phyloP scores from a whole-genome alignment of 2,113 vertebrate species.

The Rhipidura dahli region DNA sequence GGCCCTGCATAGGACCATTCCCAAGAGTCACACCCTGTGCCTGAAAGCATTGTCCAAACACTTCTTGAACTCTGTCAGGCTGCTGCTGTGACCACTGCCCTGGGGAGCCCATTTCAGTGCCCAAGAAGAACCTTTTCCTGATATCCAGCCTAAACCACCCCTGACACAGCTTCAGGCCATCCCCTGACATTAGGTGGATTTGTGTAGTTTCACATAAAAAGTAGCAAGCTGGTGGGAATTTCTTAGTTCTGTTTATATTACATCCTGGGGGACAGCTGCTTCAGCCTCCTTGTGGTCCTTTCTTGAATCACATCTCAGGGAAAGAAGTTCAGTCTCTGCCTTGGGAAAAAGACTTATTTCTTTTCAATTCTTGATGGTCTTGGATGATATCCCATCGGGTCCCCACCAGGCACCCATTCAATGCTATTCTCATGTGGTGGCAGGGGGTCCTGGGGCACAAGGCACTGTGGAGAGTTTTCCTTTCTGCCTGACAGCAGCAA shows the following conservation, averaged over 20 bases:
- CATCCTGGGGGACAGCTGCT: background rate
- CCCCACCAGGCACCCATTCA: background rate
- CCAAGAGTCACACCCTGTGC: background rate
- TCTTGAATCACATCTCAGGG: background rate
- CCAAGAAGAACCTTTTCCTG: background rate
- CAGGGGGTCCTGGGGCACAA: fast-evolving
- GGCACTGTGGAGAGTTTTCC: background rate
- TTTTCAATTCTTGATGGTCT: background rate
- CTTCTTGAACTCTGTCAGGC: background rate
- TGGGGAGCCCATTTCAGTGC: no score
- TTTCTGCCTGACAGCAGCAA: background rate
- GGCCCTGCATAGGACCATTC: background rate
- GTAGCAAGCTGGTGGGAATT: background rate
- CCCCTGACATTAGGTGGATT: background rate
- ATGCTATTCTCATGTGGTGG: background rate
- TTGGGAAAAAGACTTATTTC: background rate
- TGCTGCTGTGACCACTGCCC: fast-evolving
- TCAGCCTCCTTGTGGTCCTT: background rate
- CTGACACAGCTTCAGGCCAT: background rate
- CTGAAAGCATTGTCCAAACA: background rate
- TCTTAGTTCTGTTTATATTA: background rate
- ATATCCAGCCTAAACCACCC: background rate
- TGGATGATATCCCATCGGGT: fast-evolving
- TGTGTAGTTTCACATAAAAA: background rate
- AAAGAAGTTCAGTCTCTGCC: background rate